Percentiles rank a stretch among this genome's conserved stretches.
phyloP scores from a whole-genome alignment of 2,888 invertebrate genomes.

The Caenorhabditis angaria region DNA sequence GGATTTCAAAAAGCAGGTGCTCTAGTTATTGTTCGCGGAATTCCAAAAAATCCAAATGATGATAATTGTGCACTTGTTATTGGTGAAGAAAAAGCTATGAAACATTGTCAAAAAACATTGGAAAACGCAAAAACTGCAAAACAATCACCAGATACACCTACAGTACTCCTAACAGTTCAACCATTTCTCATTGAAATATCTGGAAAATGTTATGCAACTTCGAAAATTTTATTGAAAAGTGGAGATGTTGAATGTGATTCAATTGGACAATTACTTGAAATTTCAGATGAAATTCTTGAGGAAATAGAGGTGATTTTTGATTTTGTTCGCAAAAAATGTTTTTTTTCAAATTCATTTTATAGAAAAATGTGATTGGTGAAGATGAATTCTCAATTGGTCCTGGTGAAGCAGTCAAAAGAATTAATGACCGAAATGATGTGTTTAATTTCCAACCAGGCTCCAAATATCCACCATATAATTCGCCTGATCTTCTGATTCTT shows the following conservation, averaged over 20 bases:
- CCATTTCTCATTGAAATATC: constrained; percentile 46
- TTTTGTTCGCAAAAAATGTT: not conserved
- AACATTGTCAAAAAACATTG: constrained; percentile 21
- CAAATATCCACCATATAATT: constrained; percentile 25
- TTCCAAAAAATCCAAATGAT: not conserved
- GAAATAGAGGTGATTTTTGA: constrained; percentile 1
- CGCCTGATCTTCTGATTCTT: constrained; percentile 20
- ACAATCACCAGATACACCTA: constrained; percentile 21
- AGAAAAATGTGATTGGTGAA: not conserved
- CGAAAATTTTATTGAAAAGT: constrained; percentile 32
- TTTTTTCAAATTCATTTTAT: not conserved
- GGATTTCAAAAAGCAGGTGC: constrained; percentile 32
- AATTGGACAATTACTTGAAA: constrained; percentile 43
- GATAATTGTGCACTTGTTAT: constrained; percentile 35
- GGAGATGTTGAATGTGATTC: constrained; percentile 27
- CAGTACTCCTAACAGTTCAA: constrained; percentile 45
- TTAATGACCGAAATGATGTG: not conserved
- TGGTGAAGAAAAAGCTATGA: constrained; percentile 27
- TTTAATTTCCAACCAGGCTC: not conserved
- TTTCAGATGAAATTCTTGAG: constrained; percentile 28
- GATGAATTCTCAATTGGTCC: not conserved
- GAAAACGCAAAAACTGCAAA: constrained; percentile 33
- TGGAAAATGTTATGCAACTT: constrained; percentile 23
- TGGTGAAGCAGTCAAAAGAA: not conserved
- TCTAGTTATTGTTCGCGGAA: constrained; percentile 17